Evolutionary conservation across 1,140 invertebrate genomes (phyloP), one percentile per base, ranked within the genome.

Genomic region (Hyposmocoma kahamanoa): DNA sequence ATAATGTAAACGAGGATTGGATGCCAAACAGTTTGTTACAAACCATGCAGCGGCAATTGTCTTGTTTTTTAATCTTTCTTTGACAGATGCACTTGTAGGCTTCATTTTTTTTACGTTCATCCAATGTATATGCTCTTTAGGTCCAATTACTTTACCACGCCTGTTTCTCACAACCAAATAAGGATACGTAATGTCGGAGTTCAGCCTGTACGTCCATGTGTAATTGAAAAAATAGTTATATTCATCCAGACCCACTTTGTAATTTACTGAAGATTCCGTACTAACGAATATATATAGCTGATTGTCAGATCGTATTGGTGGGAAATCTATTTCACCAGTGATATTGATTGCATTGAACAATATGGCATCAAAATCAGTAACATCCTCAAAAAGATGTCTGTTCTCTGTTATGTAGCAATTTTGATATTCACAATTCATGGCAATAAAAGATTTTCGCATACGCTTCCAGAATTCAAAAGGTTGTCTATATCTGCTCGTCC

Each of bases 171-270:
- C 59, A 3, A 53, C 56, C 0, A 74, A 63, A 42, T 88, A 89
- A 0, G 89, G 87, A 66, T 90, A 89, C 2, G 86, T 78, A 20
- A 93, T 72, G 50, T 92, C 90, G 0, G 90, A 91, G 58, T 92
- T 90, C 3, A 89, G 72, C 53, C 88, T 86, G 57, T 92, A 93
- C 3, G 90, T 90, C 79, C 88, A 90, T 3, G 91, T 93, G 87
- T 89, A 89, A 59, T 93, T 92, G 46, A 92, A 89, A 39, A 64
- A 81, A 2, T 59, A 61, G 24, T 86, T 59, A n/a, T n/a, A n/a
- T n/a, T 48, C 50, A 5, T 57, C 30, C n/a, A n/a, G n/a, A 18
- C 73, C 76, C 1, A 67, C 51, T 1, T 68, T 66, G 28, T 73
- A 81, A 28, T 74, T 73, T 4, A 62, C 59, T 0, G 74, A 42